Conservation (phyloP, 35 echinoderm and acorn worm species). For the Nesometra sesokonis region DNA sequence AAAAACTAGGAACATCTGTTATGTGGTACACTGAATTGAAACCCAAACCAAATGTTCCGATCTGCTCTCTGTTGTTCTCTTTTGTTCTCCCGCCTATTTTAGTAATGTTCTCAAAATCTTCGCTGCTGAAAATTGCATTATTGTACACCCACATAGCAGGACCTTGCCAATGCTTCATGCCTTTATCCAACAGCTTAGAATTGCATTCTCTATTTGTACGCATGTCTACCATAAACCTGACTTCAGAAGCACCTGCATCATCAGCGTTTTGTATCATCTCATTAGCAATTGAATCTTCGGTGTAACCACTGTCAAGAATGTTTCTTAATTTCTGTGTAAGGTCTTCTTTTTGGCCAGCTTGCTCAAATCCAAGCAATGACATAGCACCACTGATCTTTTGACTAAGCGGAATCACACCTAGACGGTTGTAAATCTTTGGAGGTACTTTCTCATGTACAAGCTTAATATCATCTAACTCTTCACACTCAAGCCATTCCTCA, state of each 20-base stretch:
- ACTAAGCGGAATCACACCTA: too few relatives aligned
- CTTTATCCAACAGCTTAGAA: conserved; percentile 20
- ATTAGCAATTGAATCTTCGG: conserved; percentile 20
- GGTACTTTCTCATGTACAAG: too few relatives aligned
- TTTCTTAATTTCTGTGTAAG: neutral
- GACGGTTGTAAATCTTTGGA: too few relatives aligned
- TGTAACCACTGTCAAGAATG: conserved; percentile 19
- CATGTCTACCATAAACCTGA: conserved; percentile 53
- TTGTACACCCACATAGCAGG: conserved; percentile 84
- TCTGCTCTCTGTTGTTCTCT: conserved; percentile 37
- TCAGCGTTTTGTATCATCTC: conserved; percentile 80
- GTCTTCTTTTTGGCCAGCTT: neutral
- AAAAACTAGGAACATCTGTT: conserved; percentile 81
- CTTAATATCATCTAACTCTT: too few relatives aligned
- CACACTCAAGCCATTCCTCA: too few relatives aligned
- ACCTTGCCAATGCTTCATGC: conserved; percentile 69
- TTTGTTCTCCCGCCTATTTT: conserved; percentile 63
- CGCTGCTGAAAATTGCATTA: conserved; percentile 47
- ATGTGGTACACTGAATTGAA: conserved; percentile 88
- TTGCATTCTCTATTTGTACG: conserved; percentile 15
- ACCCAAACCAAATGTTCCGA: conserved; percentile 85
- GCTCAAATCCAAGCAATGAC: neutral
- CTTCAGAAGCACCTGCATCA: conserved; percentile 59
- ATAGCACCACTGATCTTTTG: neutral
- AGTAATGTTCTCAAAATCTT: conserved; percentile 62